These are phyloP conservation scores for Ophonus ardosiacus DNA, from an alignment of 2,888 invertebrate species.

Conservation along the genomic window DNA sequence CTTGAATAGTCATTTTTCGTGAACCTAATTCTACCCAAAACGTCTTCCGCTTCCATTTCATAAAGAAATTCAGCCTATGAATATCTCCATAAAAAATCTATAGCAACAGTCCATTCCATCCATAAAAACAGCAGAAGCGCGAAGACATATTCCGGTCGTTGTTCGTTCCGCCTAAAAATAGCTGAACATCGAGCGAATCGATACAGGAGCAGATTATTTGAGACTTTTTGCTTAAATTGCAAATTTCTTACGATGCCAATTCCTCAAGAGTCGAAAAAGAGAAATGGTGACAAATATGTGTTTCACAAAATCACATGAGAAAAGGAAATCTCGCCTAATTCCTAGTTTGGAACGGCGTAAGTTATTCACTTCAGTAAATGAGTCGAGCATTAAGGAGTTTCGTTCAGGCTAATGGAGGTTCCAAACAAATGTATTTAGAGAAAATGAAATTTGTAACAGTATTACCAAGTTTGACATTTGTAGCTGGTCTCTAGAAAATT, in stretches of 20 bases:
- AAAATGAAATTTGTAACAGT: background rate
- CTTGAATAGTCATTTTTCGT: too few relatives aligned
- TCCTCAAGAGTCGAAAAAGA: background rate
- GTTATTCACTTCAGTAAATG: background rate
- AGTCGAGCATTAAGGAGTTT: background rate
- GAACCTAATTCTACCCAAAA: too few relatives aligned
- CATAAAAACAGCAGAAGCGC: conserved; percentile 42
- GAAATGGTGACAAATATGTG: conserved; percentile 34
- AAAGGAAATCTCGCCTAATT: background rate
- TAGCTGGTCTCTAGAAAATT: too few relatives aligned
- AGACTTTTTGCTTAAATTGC: conserved; percentile 53
- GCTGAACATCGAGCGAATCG: conserved; percentile 37
- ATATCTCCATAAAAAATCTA: conserved; percentile 37
- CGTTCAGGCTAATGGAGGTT: background rate
- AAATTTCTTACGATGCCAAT: conserved; percentile 35
- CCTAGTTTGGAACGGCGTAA: background rate
- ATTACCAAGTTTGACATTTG: too few relatives aligned
- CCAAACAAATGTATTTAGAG: background rate
- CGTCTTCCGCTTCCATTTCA: too few relatives aligned
- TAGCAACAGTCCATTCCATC: conserved; percentile 31
- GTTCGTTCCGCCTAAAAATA: conserved; percentile 46
- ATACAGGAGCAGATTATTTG: conserved; percentile 46
- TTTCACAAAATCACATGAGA: background rate
- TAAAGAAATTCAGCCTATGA: conserved; percentile 19
- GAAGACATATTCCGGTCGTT: conserved; percentile 48